phyloP scores from a whole-genome alignment of 2,113 vertebrate species.

The Trachemys scripta region DNA sequence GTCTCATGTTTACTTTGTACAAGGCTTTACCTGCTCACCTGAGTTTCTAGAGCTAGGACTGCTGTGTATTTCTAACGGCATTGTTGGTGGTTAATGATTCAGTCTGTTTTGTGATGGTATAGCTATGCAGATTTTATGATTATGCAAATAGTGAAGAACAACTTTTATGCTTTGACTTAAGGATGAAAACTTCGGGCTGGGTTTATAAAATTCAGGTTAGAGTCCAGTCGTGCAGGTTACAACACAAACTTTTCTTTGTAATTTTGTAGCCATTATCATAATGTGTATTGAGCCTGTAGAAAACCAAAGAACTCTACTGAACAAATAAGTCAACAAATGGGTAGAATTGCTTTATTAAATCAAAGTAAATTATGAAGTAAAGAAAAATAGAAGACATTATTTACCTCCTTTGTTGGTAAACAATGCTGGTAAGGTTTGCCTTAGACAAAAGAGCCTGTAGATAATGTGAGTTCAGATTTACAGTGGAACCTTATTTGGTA shows the following conservation, averaged over 20 bases:
- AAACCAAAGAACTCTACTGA: constrained; percentile 21
- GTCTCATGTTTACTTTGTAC: constrained; percentile 24
- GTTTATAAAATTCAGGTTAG: background rate
- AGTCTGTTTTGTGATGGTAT: background rate
- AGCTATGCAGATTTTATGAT: background rate
- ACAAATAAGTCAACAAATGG: constrained; percentile 4
- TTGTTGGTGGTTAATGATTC: constrained; percentile 9
- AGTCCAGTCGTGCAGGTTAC: background rate
- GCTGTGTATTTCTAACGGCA: constrained; percentile 56
- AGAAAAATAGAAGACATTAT: background rate
- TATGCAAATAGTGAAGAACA: constrained; percentile 8
- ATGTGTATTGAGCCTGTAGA: background rate
- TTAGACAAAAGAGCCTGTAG: background rate
- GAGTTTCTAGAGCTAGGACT: constrained; percentile 19
- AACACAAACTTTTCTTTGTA: constrained; percentile 28
- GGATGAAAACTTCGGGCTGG: background rate
- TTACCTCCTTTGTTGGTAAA: background rate
- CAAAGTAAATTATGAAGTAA: background rate
- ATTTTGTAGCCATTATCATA: constrained; percentile 14
- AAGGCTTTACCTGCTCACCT: constrained; percentile 63
- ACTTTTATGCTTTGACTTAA: background rate
- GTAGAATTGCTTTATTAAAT: background rate
- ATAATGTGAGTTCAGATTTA: background rate
- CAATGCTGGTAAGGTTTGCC: background rate
- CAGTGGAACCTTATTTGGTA: background rate